Evolutionary conservation across 2,113 vertebrate genomes (phyloP), one percentile per base, ranked within the genome.

Genomic region (Sebastes fasciatus): DNA sequence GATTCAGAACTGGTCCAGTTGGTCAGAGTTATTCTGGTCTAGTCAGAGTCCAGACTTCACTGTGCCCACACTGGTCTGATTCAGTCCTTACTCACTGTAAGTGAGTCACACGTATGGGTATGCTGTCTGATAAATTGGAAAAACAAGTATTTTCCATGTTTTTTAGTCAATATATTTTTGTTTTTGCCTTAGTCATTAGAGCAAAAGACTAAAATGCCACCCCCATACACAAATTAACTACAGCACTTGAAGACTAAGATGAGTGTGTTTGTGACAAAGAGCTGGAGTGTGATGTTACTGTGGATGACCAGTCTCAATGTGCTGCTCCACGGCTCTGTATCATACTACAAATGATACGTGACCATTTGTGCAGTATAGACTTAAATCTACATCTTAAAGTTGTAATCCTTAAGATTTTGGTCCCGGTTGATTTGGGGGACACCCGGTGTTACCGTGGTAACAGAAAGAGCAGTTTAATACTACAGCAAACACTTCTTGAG

Each of bases 51-150:
- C 70, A 91, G 71, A 84, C 42, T 49, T 82, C 57, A 58, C 16
- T 79, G 45, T 60, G 71, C 74, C 83, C 79, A 85, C 64, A 64
- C 21, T 55, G 60, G 34, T 79, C 82, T 88, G 76, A 88, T 73
- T 88, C 80, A 91, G 42, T 16, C 14, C 40, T 76, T 86, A 71
- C 62, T 88, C 80, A 70, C 6, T 75, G 26, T 45, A 14, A 77
- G 72, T 52, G 21, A 79, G 77, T 23, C 13, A 5, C 48, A 54
- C 55, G 65, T 77, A 79, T 76, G 51, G 21, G 43, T 45, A 46
- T 65, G 68, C 23, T 79, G 66, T 67, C 52, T 62, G 48, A 77
- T 64, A 43, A 87, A 74, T 70, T 86, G 52, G 71, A 72, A 19
- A 64, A 68, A 54, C 51, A 73, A 62, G 77, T 16, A 43, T 60